Percentiles rank a stretch among this genome's conserved stretches.
Evolutionary conservation across 2,797 vertebrate species (phyloP).

Genomic region (Rhinella marina): DNA sequence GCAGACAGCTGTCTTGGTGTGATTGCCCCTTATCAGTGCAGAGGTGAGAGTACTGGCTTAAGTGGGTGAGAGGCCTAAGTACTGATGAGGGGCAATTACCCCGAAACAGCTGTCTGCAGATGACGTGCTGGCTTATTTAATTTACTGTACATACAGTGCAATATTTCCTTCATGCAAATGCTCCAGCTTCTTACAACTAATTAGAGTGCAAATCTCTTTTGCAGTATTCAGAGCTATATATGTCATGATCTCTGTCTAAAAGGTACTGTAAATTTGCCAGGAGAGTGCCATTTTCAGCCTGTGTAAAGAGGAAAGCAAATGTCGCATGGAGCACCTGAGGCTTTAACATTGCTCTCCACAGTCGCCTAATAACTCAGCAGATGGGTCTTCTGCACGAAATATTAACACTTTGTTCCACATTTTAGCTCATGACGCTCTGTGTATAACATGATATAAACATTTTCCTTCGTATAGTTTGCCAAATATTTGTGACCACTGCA

Average conservation of each 20-base stretch:
- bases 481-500: not conserved
- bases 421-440: not conserved
- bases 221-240: not conserved
- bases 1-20: no score
- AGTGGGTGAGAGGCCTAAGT: no score
- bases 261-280: not conserved
- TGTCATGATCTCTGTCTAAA: not conserved
- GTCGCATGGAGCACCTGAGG: not conserved
- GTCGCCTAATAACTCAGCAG: not conserved
- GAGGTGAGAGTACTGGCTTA: no score
- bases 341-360: not conserved
- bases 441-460: not conserved
- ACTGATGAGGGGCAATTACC: no score
- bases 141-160: no score
- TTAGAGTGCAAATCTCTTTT: not conserved
- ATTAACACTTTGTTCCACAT: not conserved
- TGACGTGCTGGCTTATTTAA: no score
- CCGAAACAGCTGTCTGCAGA: no score
- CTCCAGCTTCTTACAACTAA: not conserved
- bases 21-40: no score
- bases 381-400: not conserved
- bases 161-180: not conserved
- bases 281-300: not conserved
- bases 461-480: not conserved
- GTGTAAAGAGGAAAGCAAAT: not conserved